phyloP scores from a whole-genome alignment of 2,888 invertebrate genomes.

The Helobdella robusta region DNA sequence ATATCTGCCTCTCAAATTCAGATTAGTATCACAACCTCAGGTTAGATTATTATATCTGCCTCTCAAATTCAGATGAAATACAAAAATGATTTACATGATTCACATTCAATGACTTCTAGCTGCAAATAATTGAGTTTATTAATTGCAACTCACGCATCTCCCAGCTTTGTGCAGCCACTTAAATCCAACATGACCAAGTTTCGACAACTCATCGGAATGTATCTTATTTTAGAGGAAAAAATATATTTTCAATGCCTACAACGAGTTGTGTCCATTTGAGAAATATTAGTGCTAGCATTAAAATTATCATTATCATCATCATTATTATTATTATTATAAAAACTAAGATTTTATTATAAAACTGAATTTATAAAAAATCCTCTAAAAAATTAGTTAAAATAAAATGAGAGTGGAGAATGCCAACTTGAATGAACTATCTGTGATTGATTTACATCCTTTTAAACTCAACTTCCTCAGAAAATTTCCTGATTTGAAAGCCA shows the following conservation, averaged over 20 bases:
- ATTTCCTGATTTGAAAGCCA: conserved; percentile 90
- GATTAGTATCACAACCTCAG: too few relatives aligned
- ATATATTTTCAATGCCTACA: not conserved
- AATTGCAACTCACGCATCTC: conserved; percentile 60
- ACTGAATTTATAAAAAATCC: not conserved
- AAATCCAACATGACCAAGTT: conserved; percentile 92
- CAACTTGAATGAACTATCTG: conserved; percentile 76
- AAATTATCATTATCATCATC: not conserved
- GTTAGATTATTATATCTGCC: too few relatives aligned
- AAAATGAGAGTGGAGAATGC: conserved; percentile 31
- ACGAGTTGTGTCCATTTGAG: too few relatives aligned
- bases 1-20: too few relatives aligned
- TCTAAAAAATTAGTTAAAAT: not conserved
- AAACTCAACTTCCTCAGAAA: conserved; percentile 87
- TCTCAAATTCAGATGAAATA: too few relatives aligned
- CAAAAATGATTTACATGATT: too few relatives aligned
- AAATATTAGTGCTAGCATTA: not conserved
- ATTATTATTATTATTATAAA: conserved; percentile 3
- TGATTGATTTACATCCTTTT: conserved; percentile 90
- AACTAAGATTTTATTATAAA: not conserved
- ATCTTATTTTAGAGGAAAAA: conserved; percentile 37
- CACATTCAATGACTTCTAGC: too few relatives aligned
- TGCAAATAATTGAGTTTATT: too few relatives aligned
- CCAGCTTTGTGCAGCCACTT: conserved; percentile 89
- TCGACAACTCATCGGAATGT: conserved; percentile 59